Evolutionary conservation across 1,140 invertebrate species (phyloP).

Genomic region (Zophobas morio): DNA sequence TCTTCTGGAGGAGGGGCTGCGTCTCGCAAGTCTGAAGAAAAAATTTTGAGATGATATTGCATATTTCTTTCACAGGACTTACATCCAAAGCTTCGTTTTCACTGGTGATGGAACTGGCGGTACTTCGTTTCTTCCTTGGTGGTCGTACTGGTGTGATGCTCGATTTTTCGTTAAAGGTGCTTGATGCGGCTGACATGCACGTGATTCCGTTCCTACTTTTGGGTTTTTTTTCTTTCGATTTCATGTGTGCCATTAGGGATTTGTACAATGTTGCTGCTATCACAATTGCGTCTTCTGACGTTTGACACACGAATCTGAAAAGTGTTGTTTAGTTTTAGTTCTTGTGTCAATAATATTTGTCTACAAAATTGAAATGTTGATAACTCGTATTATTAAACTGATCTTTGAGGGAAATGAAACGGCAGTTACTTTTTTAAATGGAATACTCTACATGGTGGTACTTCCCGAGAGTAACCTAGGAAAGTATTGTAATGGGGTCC

Average conservation of each 20-base stretch:
- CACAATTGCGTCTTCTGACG: constrained; percentile 89
- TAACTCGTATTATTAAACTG: no score
- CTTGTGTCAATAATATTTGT: no score
- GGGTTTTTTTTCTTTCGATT: constrained; percentile 71
- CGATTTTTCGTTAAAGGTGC: constrained; percentile 64
- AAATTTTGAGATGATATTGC: not conserved
- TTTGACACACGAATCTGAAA: constrained; percentile 83
- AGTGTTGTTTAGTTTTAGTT: not conserved
- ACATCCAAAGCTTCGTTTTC: constrained; percentile 71
- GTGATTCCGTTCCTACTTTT: constrained; percentile 77
- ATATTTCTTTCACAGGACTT: constrained; percentile 43
- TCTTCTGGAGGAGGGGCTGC: constrained; percentile 54
- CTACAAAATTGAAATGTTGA: no score
- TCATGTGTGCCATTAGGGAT: constrained; percentile 86
- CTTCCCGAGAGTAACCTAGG: no score
- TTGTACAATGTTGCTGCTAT: constrained; percentile 92
- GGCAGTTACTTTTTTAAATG: no score
- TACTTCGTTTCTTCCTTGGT: constrained; percentile 73
- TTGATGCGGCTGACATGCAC: constrained; percentile 64
- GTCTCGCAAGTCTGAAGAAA: constrained; percentile 59
- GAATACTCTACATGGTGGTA: no score
- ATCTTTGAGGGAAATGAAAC: no score
- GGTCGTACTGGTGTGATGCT: constrained; percentile 70
- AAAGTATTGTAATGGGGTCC: no score
- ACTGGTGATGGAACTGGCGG: constrained; percentile 73